A percentile compares a stretch with the other conserved stretches of the same genome.
Evolutionary conservation across 2,113 vertebrate species (phyloP).

Genomic region (Diadophis punctatus): DNA sequence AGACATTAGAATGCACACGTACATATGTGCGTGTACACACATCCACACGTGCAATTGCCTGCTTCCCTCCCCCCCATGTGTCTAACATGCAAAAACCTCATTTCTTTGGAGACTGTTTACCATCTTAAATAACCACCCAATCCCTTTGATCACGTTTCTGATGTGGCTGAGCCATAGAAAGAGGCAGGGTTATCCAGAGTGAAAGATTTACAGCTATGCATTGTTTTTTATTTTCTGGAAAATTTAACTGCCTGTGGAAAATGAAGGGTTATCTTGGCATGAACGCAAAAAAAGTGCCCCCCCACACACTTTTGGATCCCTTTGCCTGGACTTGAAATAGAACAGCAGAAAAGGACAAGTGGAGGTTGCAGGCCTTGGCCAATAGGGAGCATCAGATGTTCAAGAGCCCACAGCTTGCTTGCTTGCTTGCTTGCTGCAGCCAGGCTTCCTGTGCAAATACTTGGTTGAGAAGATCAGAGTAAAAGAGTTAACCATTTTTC

Average conservation of each 20-base stretch:
- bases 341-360: slow-evolving; percentile 17
- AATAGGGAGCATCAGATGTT: slow-evolving; percentile 62
- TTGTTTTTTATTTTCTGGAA: slow-evolving; percentile 31
- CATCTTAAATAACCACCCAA: not conserved
- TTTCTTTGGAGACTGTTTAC: not conserved
- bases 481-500: slow-evolving; percentile 76
- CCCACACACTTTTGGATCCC: not conserved
- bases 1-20: not conserved
- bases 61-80: not conserved
- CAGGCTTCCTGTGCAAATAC: slow-evolving; percentile 50
- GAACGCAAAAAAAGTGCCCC: not conserved
- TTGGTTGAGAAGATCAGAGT: slow-evolving; percentile 61
- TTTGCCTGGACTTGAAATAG: not conserved
- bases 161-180: not conserved
- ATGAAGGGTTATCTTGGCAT: slow-evolving; percentile 11
- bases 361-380: slow-evolving; percentile 56
- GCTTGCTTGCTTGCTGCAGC: slow-evolving; percentile 17
- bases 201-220: not conserved
- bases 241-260: slow-evolving; percentile 28
- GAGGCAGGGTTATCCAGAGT: not conserved
- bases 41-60: not conserved
- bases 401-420: slow-evolving; percentile 47
- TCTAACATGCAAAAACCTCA: not conserved
- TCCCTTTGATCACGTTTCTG: not conserved
- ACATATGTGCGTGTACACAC: accelerated